Conservation (phyloP, 2,888 invertebrate genomes). For the Electrophaes corylata region DNA sequence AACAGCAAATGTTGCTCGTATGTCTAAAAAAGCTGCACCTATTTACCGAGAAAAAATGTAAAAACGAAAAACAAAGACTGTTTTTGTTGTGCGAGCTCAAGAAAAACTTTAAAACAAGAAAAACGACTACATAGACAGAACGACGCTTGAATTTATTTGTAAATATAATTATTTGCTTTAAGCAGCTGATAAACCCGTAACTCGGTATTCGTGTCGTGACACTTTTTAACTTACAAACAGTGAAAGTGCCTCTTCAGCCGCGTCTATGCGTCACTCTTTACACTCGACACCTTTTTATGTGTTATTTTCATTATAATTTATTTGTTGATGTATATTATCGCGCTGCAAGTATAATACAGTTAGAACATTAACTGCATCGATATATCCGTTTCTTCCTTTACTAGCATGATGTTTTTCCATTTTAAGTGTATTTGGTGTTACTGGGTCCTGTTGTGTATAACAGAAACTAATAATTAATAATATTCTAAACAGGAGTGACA, state of each 20-base stretch:
- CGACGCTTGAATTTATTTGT: not conserved
- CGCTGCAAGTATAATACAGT: constrained; percentile 4
- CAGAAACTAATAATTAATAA: not conserved
- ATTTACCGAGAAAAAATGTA: too few relatives aligned
- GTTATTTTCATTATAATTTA: constrained; percentile 13
- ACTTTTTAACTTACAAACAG: constrained; percentile 62
- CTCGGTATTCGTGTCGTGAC: constrained; percentile 25
- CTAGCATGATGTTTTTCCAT: constrained; percentile 4
- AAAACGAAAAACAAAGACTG: not conserved
- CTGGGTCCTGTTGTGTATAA: not conserved
- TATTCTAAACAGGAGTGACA: not conserved
- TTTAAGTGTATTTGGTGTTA: not conserved
- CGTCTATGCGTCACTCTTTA: constrained; percentile 53
- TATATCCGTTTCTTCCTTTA: constrained; percentile 11
- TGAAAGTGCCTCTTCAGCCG: constrained; percentile 69
- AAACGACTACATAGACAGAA: not conserved
- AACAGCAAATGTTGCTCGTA: too few relatives aligned
- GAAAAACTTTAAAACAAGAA: not conserved
- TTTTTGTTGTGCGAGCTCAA: not conserved
- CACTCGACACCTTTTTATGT: constrained; percentile 23
- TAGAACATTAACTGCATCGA: constrained; percentile 6
- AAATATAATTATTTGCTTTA: not conserved
- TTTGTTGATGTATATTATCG: constrained; percentile 3
- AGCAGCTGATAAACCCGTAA: constrained; percentile 9
- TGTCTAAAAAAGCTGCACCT: too few relatives aligned